Evolutionary conservation across 2,113 vertebrate genomes (phyloP).

Genomic region (Neolamprologus modestus): DNA sequence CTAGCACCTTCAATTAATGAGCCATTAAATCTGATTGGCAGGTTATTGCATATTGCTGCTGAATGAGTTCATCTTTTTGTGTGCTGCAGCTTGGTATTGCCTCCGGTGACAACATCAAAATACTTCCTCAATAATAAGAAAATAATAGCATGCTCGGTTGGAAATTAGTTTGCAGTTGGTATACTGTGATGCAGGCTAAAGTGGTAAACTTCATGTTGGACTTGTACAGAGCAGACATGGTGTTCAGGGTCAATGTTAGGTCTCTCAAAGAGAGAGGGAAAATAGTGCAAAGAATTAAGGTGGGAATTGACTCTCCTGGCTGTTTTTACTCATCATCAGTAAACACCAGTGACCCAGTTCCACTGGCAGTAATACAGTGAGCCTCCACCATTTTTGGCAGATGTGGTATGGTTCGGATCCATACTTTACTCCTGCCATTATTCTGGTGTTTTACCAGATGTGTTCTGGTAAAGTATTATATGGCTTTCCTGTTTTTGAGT

Average conservation of each 20-base stretch:
- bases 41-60: neutral
- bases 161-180: neutral
- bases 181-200: neutral
- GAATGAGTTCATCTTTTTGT: neutral
- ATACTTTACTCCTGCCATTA: neutral
- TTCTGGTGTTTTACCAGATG: neutral
- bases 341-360: neutral
- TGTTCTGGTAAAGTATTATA: neutral
- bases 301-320: neutral
- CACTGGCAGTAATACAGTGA: neutral
- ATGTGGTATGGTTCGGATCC: neutral
- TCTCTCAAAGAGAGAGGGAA: neutral
- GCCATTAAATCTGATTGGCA: neutral
- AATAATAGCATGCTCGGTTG: neutral
- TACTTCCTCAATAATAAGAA: neutral
- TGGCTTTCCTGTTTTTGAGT: neutral
- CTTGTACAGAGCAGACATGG: neutral
- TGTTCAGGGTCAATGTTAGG: neutral
- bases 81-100: neutral
- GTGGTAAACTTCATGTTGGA: neutral
- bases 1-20: neutral
- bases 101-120: neutral
- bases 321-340: neutral
- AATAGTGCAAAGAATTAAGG: neutral
- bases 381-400: neutral